phyloP scores from a whole-genome alignment of 2,113 vertebrate species.

The Piaya cayana region DNA sequence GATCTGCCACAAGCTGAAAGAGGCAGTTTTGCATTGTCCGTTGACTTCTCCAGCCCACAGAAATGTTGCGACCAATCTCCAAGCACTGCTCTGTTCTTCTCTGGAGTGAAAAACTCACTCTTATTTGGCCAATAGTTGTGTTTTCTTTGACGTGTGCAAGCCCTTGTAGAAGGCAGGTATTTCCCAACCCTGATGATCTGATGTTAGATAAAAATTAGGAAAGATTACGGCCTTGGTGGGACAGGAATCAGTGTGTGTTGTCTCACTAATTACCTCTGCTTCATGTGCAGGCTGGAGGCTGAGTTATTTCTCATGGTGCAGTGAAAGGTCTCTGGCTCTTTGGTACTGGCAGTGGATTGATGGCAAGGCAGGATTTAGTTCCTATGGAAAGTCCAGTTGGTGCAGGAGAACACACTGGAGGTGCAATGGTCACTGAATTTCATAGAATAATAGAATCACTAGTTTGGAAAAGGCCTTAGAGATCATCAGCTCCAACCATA shows the following conservation, averaged over 20 bases:
- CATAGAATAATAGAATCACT: too few species aligned
- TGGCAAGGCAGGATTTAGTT: neutral
- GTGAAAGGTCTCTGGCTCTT: neutral
- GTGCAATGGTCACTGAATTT: fast-evolving
- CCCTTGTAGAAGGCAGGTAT: neutral
- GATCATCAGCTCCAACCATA: too few species aligned
- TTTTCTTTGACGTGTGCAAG: neutral
- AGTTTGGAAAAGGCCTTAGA: too few species aligned
- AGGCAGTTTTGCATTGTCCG: neutral
- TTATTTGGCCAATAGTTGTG: neutral
- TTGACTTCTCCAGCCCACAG: neutral
- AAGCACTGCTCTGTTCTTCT: neutral
- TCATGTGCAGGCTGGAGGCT: fast-evolving
- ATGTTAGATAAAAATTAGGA: neutral
- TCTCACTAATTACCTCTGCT: neutral
- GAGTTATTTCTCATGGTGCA: neutral
- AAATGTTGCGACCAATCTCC: neutral
- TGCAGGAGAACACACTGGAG: neutral
- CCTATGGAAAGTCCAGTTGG: neutral
- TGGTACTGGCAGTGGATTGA: fast-evolving
- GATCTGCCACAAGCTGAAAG: neutral
- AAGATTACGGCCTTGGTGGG: neutral
- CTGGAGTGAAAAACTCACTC: neutral
- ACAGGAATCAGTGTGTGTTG: neutral
- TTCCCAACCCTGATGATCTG: neutral